Evolutionary conservation across 2,113 vertebrate species (phyloP), one percentile per base, ranked within the genome.

Genomic region (Catharus minimus): DNA sequence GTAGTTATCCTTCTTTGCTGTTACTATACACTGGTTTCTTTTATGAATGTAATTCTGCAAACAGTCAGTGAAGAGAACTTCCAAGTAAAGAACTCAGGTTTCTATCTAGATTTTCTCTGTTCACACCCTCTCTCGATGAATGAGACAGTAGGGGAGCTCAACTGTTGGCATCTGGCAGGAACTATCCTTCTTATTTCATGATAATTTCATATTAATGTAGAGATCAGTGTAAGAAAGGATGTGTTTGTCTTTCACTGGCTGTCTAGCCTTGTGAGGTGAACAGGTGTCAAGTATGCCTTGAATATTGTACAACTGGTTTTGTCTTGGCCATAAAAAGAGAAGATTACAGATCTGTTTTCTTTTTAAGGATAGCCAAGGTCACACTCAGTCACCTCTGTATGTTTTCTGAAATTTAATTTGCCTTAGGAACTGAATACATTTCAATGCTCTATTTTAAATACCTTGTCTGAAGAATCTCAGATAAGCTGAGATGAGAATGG

Each of bases 321-420:
- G 41, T 77, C 65, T 52, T 14, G 5, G 24, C 30, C 20, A 21
- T 67, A 28, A 53, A 84, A 82, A 56, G 43, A 39, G 46, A 77
- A 58, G 24, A 43, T 79, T 91, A 60, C 57, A 60, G 32, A 24
- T 92, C n/a, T 81, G 0, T 73, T 44, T 87, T 72, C 38, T 79
- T 50, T 57, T 73, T 61, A 82, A 61, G 53, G 28, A 58, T 64
- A 66, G 38, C 21, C 11, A 16, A 65, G 66, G 62, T 82, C 46
- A 17, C 0, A 4, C 23, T 73, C 28, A 39, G 50, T 65, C 43
- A 79, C 41, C 43, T 89, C 32, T 61, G 0, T 23, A 3, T 64
- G 23, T 89, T 79, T 89, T 69, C 66, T 89, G 84, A 89, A 89
- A 55, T 85, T 72, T 79, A 47, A 82, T 56, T 93, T 94, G 69